Conservation (phyloP, 2,113 vertebrate species). For the Calidris pygmaea region DNA sequence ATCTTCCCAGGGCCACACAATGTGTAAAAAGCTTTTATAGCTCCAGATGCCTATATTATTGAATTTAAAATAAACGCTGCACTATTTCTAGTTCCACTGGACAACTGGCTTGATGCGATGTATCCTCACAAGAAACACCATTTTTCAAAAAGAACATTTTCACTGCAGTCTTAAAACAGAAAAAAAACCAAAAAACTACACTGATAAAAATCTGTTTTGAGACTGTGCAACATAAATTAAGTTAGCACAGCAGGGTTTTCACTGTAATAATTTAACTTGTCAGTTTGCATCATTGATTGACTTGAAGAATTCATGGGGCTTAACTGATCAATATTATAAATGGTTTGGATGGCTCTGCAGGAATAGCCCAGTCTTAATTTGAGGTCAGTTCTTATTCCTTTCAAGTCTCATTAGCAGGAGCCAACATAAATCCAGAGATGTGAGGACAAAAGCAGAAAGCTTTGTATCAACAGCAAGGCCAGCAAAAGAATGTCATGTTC, state of each 20-base stretch:
- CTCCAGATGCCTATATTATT: neutral
- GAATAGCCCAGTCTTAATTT: constrained; percentile 40
- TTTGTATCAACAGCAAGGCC: neutral
- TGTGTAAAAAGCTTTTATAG: neutral
- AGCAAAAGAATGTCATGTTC: neutral
- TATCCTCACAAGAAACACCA: neutral
- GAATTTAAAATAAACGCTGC: neutral
- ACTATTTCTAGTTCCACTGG: neutral
- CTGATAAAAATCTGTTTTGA: constrained; percentile 9
- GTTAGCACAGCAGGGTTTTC: constrained; percentile 33
- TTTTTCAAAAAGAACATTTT: neutral
- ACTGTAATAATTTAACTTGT: constrained; percentile 54
- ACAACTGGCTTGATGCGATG: neutral
- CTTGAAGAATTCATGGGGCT: constrained; percentile 28
- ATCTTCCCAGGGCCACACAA: neutral
- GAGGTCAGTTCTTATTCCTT: constrained; percentile 38
- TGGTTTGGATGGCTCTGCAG: constrained; percentile 34
- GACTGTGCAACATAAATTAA: constrained; percentile 1
- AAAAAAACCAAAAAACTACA: neutral
- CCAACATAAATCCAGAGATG: neutral
- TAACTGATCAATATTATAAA: constrained; percentile 54
- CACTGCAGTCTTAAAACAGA: neutral
- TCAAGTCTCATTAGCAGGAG: constrained; percentile 30
- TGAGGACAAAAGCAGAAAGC: constrained; percentile 14
- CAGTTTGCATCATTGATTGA: constrained; percentile 40